Evolutionary conservation across 2,113 vertebrate species (phyloP), one percentile per base, ranked within the genome.

Genomic region (Tinamus guttatus): DNA sequence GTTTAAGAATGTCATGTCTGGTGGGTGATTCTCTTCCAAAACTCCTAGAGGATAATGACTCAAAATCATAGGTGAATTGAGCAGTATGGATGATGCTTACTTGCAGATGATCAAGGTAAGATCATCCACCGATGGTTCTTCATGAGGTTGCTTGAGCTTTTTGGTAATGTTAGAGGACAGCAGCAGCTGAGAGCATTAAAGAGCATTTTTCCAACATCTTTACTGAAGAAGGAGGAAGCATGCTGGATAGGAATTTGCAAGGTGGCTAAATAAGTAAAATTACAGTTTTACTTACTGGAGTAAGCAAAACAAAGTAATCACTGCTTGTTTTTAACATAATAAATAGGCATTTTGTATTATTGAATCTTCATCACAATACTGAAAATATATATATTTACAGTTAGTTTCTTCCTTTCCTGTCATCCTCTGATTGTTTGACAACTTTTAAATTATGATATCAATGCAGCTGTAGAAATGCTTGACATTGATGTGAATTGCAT

Each of bases 301-400:
- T 41, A 93, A 97, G 89, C 41, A 92, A 97, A 97, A 90, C 59
- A 96, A 95, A 96, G 71, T 94, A 92, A 94, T 91, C 28, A 67
- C 52, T 62, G 56, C 1, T 91, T 91, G 22, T 81, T 73, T 89
- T 93, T 71, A 67, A 96, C 93, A 40, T 89, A 97, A 95, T 90
- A 96, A 89, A 93, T 81, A 83, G 11, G 16, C 70, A 9, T 8
- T 74, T 28, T 95, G 95, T 83, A 18, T 92, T 93, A 83, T 40
- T 45, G 22, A 1, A 20, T 96, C 63, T 95, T 96, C 88, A 89
- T 63, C 52, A 89, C 21, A 85, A 14, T 79, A 25, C 14, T 92
- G 64, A 74, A 94, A 95, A 83, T 87, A 58, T 83, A 75, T 91
- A 63, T 94, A 96, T 95, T 97, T 96, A 88, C 76, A 78, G 87